phyloP scores from a whole-genome alignment of 2,797 vertebrate species.

The Pantherophis alleghaniensis region DNA sequence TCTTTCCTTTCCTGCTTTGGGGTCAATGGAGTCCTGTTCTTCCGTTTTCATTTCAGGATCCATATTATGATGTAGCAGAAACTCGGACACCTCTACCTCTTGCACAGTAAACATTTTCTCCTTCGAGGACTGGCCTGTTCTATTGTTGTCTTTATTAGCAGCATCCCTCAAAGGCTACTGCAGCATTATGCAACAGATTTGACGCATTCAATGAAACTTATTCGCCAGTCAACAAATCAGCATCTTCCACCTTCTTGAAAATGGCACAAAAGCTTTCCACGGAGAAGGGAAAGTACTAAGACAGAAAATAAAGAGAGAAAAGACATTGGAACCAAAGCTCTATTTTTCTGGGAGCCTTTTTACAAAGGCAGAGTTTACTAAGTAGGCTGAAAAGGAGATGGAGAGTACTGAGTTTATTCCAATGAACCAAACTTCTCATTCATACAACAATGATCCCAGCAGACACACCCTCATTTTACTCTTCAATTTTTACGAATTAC shows the following conservation, averaged over 20 bases:
- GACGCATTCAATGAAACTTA: neutral
- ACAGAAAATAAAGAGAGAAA: neutral
- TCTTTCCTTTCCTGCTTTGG: neutral
- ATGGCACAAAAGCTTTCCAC: neutral
- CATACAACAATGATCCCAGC: neutral
- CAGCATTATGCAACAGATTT: neutral
- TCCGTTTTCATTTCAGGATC: conserved; percentile 1
- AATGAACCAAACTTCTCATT: neutral
- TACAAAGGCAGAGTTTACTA: neutral
- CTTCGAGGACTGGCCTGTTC: neutral
- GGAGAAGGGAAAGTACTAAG: neutral
- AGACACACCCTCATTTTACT: neutral
- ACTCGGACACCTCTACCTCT: neutral
- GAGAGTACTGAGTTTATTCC: neutral
- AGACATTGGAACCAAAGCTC: neutral
- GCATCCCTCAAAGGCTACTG: neutral
- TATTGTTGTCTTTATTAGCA: too few relatives aligned
- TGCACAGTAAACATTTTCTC: neutral
- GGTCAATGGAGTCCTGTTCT: neutral
- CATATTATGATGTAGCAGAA: neutral
- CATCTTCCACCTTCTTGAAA: too few relatives aligned
- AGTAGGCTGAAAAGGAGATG: neutral
- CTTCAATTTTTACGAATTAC: neutral
- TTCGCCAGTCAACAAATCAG: too few relatives aligned
- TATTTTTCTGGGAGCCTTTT: neutral